These are phyloP conservation scores for Sericinus montela DNA, from an alignment of 2,888 invertebrate genomes.

Conservation along the genomic window DNA sequence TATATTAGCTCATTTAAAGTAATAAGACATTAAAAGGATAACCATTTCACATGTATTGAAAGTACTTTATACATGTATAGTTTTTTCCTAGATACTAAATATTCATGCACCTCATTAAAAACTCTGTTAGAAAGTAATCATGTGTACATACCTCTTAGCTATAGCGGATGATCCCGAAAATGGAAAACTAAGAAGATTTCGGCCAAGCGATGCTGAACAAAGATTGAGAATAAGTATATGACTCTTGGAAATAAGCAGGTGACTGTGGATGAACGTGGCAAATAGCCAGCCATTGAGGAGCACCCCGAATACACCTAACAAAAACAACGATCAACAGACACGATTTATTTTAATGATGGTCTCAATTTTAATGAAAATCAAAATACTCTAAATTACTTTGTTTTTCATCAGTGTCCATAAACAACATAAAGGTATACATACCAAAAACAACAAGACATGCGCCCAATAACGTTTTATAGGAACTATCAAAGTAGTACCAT, in stretches of 20 bases:
- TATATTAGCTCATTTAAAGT: too few species aligned
- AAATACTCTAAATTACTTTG: not conserved
- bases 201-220: constrained; percentile 72
- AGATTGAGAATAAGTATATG: constrained; percentile 76
- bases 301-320: constrained; percentile 74
- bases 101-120: too few species aligned
- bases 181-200: constrained; percentile 74
- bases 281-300: constrained; percentile 78
- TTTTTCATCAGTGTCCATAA: not conserved
- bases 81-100: too few species aligned
- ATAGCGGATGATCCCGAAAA: constrained; percentile 76
- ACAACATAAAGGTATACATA: constrained; percentile 39
- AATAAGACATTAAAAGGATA: too few species aligned
- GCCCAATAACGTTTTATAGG: constrained; percentile 73
- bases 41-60: too few species aligned
- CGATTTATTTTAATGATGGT: not conserved
- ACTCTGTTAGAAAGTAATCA: too few species aligned
- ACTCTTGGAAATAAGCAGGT: constrained; percentile 72
- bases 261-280: constrained; percentile 75
- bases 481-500: constrained; percentile 76
- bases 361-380: constrained; percentile 5
- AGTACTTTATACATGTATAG: too few species aligned
- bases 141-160: constrained; percentile 59
- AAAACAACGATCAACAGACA: constrained; percentile 23
- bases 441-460: constrained; percentile 75